phyloP scores from a whole-genome alignment of 2,888 invertebrate species.

The Bimastos eiseni region DNA sequence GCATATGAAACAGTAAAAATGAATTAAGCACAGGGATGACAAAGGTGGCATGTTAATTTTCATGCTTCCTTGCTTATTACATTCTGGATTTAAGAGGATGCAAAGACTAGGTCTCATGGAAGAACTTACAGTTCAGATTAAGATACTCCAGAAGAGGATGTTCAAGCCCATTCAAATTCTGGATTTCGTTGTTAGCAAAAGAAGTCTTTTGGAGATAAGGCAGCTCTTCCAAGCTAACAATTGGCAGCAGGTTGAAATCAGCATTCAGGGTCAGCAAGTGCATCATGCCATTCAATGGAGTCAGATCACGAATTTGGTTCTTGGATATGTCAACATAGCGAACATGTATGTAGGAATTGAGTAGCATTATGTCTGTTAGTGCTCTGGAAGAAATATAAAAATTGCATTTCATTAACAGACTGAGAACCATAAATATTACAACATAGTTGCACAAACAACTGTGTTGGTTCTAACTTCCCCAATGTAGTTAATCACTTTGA shows the following conservation, averaged over 20 bases:
- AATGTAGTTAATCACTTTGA: too few species aligned
- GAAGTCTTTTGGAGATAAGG: conserved; percentile 59
- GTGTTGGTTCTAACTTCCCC: too few species aligned
- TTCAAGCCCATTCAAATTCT: conserved; percentile 56
- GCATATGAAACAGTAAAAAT: not conserved
- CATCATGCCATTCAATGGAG: conserved; percentile 56
- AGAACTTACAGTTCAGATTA: conserved; percentile 58
- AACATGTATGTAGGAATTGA: conserved; percentile 60
- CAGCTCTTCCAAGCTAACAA: conserved; percentile 56
- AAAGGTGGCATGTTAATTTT: not conserved
- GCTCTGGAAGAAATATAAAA: conserved; percentile 51
- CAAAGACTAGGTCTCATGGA: not conserved
- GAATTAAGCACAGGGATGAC: not conserved
- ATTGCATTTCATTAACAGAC: conserved; percentile 16
- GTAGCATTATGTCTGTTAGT: conserved; percentile 56
- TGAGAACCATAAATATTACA: not conserved
- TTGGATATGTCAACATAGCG: conserved; percentile 61
- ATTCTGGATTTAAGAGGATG: not conserved
- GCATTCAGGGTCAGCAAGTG: conserved; percentile 58
- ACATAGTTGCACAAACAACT: conserved; percentile 21
- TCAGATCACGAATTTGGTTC: conserved; percentile 59
- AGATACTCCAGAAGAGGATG: conserved; percentile 61
- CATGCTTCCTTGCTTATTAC: not conserved
- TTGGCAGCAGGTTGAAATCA: conserved; percentile 53
- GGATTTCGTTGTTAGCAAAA: conserved; percentile 60